phyloP scores from a whole-genome alignment of 2,113 vertebrate genomes.

The Phyllopteryx taeniolatus region DNA sequence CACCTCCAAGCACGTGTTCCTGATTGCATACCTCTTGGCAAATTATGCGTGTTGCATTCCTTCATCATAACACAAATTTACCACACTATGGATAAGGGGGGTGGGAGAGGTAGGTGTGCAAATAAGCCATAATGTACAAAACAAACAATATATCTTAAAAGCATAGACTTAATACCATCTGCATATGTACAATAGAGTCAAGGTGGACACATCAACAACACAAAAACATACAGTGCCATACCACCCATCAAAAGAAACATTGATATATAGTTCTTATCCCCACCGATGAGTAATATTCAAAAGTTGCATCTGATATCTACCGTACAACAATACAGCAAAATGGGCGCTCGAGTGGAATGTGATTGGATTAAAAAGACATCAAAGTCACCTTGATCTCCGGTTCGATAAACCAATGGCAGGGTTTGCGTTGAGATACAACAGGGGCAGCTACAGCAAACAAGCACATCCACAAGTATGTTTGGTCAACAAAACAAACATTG shows the following conservation, averaged over 20 bases:
- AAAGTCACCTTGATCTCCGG: constrained; percentile 68
- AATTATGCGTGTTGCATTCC: constrained; percentile 25
- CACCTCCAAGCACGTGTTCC: constrained; percentile 35
- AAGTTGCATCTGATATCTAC: constrained; percentile 46
- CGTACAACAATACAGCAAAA: constrained; percentile 11
- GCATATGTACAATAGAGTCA: constrained; percentile 67
- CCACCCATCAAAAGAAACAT: constrained; percentile 54
- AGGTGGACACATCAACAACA: constrained; percentile 65
- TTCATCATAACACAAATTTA: constrained; percentile 56
- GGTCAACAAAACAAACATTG: constrained; percentile 50
- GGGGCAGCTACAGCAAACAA: constrained; percentile 57
- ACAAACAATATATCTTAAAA: constrained; percentile 51
- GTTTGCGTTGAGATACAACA: constrained; percentile 41
- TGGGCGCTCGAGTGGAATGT: constrained; percentile 62
- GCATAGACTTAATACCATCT: constrained; percentile 63
- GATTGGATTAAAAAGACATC: constrained; percentile 56
- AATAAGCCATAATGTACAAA: constrained; percentile 71
- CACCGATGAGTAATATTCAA: constrained; percentile 51
- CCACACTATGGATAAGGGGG: constrained; percentile 41
- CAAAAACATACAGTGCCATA: constrained; percentile 59
- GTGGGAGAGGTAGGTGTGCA: constrained; percentile 75
- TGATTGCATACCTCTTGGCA: constrained; percentile 35
- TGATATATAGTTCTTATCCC: constrained; percentile 67
- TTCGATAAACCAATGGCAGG: constrained; percentile 58
- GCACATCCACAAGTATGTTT: constrained; percentile 14